phyloP scores from a whole-genome alignment of 2,888 invertebrate species.

The Coecobrya sp. region DNA sequence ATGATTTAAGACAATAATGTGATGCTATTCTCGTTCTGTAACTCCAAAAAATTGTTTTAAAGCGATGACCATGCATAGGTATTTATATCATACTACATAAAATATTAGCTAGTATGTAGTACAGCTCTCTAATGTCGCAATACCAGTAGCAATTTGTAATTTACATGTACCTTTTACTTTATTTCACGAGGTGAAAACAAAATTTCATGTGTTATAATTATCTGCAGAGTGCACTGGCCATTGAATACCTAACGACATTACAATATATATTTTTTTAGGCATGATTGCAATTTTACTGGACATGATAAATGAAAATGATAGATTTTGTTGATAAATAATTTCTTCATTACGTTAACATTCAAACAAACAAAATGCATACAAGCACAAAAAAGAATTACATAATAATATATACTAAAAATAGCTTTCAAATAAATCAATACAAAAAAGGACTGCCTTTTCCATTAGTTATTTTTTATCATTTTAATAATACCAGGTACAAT shows the following conservation, averaged over 20 bases:
- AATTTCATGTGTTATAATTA: not conserved
- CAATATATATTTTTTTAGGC: not conserved
- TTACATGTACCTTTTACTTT: not conserved
- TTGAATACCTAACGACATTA: not conserved
- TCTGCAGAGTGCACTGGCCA: slow-evolving; percentile 60
- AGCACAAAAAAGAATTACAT: not conserved
- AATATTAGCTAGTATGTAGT: too few relatives aligned
- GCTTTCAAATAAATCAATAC: not conserved
- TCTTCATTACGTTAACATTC: not conserved
- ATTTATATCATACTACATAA: too few relatives aligned
- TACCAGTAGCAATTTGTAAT: not conserved
- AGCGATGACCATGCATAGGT: too few relatives aligned
- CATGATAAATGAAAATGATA: not conserved
- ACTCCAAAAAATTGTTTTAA: not conserved
- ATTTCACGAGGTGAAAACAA: not conserved
- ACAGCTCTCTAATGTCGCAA: not conserved
- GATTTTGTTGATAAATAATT: not conserved
- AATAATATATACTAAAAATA: not conserved
- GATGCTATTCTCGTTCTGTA: too few relatives aligned
- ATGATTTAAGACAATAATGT: too few relatives aligned
- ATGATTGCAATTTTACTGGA: too few relatives aligned
- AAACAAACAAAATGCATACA: slow-evolving; percentile 16
- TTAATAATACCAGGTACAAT: slow-evolving; percentile 32
- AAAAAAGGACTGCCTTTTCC: not conserved
- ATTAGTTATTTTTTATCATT: not conserved